Base-by-base conservation (phyloP, 2,797 vertebrate genomes). In the Sciaenops ocellatus region DNA sequence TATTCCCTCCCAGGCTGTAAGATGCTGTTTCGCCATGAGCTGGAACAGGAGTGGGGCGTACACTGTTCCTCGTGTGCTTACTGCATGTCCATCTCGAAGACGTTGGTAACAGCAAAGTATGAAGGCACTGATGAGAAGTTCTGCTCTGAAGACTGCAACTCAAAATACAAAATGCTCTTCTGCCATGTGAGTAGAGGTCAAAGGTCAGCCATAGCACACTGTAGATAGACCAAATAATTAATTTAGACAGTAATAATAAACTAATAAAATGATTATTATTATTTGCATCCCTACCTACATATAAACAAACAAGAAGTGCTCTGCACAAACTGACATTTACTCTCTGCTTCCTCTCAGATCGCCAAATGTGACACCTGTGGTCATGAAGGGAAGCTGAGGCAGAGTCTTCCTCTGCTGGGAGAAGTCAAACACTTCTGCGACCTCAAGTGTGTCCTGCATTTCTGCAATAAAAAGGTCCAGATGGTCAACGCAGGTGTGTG, bases 351-450 rank as follows among this genome's bases (percentile, higher is more conserved):
- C 30, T 79, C 20, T 62, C 85, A 98, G 98, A 94, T 96, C 93
- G 95, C 96, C 9, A 96, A 95, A 85, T 99, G 98, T 85, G 96
- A 97, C 85, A 79, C 90, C 44, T 99, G 98, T 79, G 94, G 96
- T 18, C 93, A 90, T 20, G 94, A 96, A 85, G 96, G 96, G 77
- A 96, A 96, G 87, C 96, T 99, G 84, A 93, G 87, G 0, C 96
- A 97, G 89, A 96, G 94, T 16, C 93, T 99, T 56, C 95, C 96
- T 65, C 95, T 97, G 95, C 88, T 95, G 73, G 97, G 97, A 20
- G 95, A 97, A 74, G 95, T 97, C 71, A 98, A 97, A 89, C 96
- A 97, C 93, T 99, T 99, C 92, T 99, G 98, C 92, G 96, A 96
- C 76, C 89, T 96, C 80, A 96, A 94, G 59, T 99, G 98, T 93